Evolutionary conservation across 2,113 vertebrate genomes (phyloP).

Genomic region (Nymphicus hollandicus): DNA sequence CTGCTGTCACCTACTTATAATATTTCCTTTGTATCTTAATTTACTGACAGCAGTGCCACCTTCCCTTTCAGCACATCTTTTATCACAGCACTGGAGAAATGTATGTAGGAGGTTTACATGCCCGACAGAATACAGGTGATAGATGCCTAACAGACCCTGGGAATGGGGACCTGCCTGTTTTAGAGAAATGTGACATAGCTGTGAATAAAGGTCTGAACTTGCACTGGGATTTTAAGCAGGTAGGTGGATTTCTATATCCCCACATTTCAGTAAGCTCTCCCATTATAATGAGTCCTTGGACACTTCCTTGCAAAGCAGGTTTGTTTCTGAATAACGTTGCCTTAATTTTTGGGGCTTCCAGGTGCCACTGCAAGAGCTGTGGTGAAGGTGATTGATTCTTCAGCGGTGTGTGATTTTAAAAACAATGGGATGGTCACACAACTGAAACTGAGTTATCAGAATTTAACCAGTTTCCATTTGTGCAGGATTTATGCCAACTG

Average conservation of each 20-base stretch:
- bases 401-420: not conserved
- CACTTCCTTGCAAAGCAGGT: not conserved
- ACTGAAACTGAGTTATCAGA: not conserved
- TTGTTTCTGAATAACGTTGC: not conserved
- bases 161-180: not conserved
- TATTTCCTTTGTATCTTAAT: not conserved
- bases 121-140: not conserved
- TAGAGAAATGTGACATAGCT: slow-evolving; percentile 26
- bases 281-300: not conserved
- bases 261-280: not conserved
- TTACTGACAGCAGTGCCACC: not conserved
- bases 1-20: not conserved
- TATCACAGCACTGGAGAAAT: slow-evolving; percentile 40
- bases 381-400: not conserved
- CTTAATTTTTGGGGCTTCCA: not conserved
- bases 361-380: not conserved
- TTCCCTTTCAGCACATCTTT: slow-evolving; percentile 19
- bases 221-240: slow-evolving; percentile 50
- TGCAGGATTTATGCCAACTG: not conserved
- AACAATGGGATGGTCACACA: not conserved
- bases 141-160: slow-evolving; percentile 34
- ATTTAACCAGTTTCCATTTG: not conserved
- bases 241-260: not conserved
- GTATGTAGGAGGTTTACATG: not conserved
- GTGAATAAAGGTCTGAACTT: not conserved